Evolutionary conservation across 1,140 invertebrate genomes (phyloP), one percentile per base, ranked within the genome.

Genomic region (Drosophila navojoa): DNA sequence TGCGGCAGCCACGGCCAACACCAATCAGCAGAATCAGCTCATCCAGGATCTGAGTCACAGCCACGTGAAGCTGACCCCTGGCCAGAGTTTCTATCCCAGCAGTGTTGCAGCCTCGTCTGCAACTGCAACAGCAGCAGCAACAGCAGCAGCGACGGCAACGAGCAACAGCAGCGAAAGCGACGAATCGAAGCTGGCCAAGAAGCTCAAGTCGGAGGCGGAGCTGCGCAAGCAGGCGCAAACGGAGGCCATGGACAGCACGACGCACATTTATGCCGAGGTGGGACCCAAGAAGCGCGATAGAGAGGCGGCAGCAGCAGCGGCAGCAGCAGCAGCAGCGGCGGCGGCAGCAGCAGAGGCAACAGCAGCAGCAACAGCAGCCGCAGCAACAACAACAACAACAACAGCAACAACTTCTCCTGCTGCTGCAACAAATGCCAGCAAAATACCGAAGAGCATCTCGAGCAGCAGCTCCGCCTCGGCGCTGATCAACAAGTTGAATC

Each of bases 131-230:
- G 44, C n/a, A 0, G 29, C 16, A 47, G 22, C 13, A 13, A 1
- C 25, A 38, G 68, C 45, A 70, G 74, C 71, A 77, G 76, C 52
- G 0, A 10, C 19, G 25, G 13, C n/a, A 4, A 3, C 27, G 32
- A 70, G 42, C 70, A 78, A 77, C 52, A 76, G 76, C 72, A 84
- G 86, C 52, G 91, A 92, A 27, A 92, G 90, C 71, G 90, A 92
- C 42, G 90, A 92, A 68, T 91, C 81, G 22, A 92, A 92, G 59
- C 66, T 92, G 77, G 90, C 90, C 54, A 90, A 91, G 62, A 91
- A 92, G 66, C 54, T 90, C 70, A 75, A 75, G 27, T 25, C 68
- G 42, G 79, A 87, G 50, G 72, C 71, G 4, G 73, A 80, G 42
- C 19, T 68, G 58, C 68, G 62, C 27, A 90, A 85, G 38, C 80